A percentile compares a stretch with the other conserved stretches of the same genome.
Conservation (phyloP, 2,888 invertebrate genomes). For the Caenorhabditis drosophilae region DNA sequence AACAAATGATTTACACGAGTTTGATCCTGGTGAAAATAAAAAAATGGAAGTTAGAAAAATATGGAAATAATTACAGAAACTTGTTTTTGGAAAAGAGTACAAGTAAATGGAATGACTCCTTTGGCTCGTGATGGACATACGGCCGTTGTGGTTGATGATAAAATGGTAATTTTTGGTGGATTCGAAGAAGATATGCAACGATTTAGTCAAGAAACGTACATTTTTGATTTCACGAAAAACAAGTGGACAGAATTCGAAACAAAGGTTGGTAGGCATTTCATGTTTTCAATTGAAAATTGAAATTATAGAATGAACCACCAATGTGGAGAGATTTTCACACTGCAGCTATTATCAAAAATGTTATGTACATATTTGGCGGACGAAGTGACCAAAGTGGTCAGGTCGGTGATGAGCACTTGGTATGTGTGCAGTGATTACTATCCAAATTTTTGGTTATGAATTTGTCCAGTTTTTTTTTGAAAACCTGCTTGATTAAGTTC, state of each 20-base stretch:
- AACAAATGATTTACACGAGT: slow-evolving; percentile 82
- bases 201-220: slow-evolving; percentile 82
- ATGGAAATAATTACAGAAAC: slow-evolving; percentile 60
- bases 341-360: slow-evolving; percentile 79
- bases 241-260: slow-evolving; percentile 74
- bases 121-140: slow-evolving; percentile 89
- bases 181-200: slow-evolving; percentile 84
- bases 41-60: too few species aligned
- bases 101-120: slow-evolving; percentile 75
- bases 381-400: slow-evolving; percentile 76
- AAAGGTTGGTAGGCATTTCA: slow-evolving; percentile 41
- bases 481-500: too few species aligned
- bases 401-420: slow-evolving; percentile 43
- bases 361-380: slow-evolving; percentile 90
- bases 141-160: slow-evolving; percentile 73
- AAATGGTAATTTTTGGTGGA: slow-evolving; percentile 88
- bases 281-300: slow-evolving; percentile 1
- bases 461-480: too few species aligned
- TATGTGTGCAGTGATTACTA: slow-evolving; percentile 40
- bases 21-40: slow-evolving; percentile 80
- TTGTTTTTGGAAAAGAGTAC: slow-evolving; percentile 69
- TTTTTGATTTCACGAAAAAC: slow-evolving; percentile 79
- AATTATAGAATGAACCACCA: slow-evolving; percentile 70
- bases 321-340: slow-evolving; percentile 87
- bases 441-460: too few species aligned